phyloP scores from a whole-genome alignment of 2,888 invertebrate species.

The Flabesymbios commensalis region DNA sequence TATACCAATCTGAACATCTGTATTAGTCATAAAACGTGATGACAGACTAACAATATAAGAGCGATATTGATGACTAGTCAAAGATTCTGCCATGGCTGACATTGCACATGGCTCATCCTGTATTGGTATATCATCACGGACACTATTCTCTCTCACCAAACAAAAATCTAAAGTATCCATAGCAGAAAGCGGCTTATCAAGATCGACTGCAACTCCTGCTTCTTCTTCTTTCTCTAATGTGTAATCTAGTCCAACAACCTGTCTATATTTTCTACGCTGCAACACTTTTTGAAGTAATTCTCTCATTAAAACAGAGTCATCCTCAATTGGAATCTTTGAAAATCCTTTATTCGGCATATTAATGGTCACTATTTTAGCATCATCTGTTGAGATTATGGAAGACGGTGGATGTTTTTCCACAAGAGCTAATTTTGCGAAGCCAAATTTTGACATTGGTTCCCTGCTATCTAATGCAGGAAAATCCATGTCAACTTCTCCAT shows the following conservation, averaged over 20 bases:
- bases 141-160: conserved; percentile 60
- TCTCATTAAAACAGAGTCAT: conserved; percentile 44
- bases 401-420: conserved; percentile 69
- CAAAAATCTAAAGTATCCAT: conserved; percentile 59
- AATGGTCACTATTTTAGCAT: background rate
- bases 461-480: conserved; percentile 87
- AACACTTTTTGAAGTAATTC: conserved; percentile 52
- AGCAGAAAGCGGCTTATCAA: conserved; percentile 52
- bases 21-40: conserved; percentile 79
- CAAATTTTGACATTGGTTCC: conserved; percentile 90
- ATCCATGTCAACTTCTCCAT: conserved; percentile 91
- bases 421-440: conserved; percentile 84
- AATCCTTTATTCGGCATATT: background rate
- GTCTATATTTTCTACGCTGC: background rate
- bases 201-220: conserved; percentile 55
- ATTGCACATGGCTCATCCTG: background rate
- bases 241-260: conserved; percentile 55
- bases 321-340: conserved; percentile 49
- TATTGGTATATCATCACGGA: too few relatives aligned
- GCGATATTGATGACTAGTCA: conserved; percentile 70
- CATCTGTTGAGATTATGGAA: background rate
- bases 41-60: conserved; percentile 78
- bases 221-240: conserved; percentile 59
- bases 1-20: conserved; percentile 81
- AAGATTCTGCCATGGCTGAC: conserved; percentile 78